phyloP scores from a whole-genome alignment of 2,113 vertebrate species.

The Crypturellus undulatus region DNA sequence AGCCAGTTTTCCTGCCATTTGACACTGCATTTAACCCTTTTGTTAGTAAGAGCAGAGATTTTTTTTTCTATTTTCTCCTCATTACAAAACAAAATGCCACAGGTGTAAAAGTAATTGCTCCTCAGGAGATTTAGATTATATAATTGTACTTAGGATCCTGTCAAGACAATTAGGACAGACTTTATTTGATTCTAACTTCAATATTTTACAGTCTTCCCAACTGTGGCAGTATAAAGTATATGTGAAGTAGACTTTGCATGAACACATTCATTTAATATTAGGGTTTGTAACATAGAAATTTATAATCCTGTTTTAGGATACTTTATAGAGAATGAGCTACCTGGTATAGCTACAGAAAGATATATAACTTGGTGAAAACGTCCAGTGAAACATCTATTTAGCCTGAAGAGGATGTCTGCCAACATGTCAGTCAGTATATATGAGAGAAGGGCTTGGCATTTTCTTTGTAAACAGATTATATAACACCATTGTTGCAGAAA shows the following conservation, averaged over 20 bases:
- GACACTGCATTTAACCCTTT: constrained; percentile 24
- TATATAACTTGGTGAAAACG: not conserved
- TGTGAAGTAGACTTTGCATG: not conserved
- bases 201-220: not conserved
- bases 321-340: not conserved
- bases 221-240: not conserved
- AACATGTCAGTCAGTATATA: not conserved
- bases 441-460: not conserved
- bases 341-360: not conserved
- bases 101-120: not conserved
- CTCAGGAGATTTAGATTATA: not conserved
- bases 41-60: not conserved
- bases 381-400: not conserved
- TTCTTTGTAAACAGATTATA: not conserved
- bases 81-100: not conserved
- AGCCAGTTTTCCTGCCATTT: not conserved
- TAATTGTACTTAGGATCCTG: not conserved
- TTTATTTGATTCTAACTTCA: not conserved
- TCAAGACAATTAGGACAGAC: not conserved
- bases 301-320: not conserved
- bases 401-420: not conserved
- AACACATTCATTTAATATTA: not conserved
- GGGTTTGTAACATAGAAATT: not conserved
- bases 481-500: not conserved
- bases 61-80: not conserved